Evolutionary conservation across 2,888 invertebrate species (phyloP).

Genomic region (Temnothorax rugatulus): DNA sequence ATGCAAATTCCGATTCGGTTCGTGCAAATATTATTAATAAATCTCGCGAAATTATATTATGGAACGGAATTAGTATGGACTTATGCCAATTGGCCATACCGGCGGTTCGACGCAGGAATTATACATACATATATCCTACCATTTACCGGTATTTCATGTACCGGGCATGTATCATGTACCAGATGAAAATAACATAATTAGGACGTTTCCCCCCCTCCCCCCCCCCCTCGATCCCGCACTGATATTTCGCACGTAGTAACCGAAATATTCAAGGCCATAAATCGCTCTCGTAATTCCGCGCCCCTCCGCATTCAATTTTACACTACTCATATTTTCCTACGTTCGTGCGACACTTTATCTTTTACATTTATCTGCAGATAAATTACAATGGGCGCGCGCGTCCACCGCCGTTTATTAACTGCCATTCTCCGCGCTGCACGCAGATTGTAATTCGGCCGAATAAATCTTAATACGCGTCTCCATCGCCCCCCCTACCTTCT

Average conservation of each 20-base stretch:
- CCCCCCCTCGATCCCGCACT: background rate
- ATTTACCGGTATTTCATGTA: slow-evolving; percentile 28
- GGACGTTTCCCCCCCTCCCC: background rate
- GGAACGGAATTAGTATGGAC: slow-evolving; percentile 29
- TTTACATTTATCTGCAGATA: slow-evolving; percentile 48
- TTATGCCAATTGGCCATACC: slow-evolving; percentile 43
- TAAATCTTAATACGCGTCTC: slow-evolving; percentile 60
- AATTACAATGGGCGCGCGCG: slow-evolving; percentile 15
- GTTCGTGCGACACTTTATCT: slow-evolving; percentile 28
- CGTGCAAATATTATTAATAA: slow-evolving; percentile 29
- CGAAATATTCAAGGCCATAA: slow-evolving; percentile 54
- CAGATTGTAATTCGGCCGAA: slow-evolving; percentile 44
- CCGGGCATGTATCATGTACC: slow-evolving; percentile 46
- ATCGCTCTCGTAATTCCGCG: slow-evolving; percentile 41
- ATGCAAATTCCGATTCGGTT: slow-evolving; percentile 1
- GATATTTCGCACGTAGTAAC: slow-evolving; percentile 36
- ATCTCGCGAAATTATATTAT: slow-evolving; percentile 23
- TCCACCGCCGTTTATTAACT: slow-evolving; percentile 42
- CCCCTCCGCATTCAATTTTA: slow-evolving; percentile 33
- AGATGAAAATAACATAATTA: slow-evolving; percentile 58
- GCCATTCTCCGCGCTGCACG: slow-evolving; percentile 33
- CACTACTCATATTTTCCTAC: slow-evolving; percentile 49
- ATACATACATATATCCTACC: slow-evolving; percentile 8
- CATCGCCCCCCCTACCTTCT: background rate
- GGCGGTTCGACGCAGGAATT: slow-evolving; percentile 37